phyloP scores from a whole-genome alignment of 2,113 vertebrate species.

The Labeo rohita region DNA sequence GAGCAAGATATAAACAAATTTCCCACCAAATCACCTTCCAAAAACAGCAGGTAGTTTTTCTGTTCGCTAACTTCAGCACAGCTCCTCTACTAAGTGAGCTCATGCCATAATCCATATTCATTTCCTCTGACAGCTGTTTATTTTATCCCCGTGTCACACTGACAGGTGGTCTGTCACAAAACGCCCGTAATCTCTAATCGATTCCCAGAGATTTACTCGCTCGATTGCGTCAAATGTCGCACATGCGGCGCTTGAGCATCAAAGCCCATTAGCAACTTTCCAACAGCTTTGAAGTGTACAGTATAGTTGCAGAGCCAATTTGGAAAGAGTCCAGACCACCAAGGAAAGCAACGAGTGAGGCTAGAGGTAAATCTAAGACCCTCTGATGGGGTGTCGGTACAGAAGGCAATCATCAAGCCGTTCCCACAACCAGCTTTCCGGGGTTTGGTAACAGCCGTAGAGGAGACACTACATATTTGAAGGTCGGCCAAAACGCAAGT shows the following conservation, averaged over 20 bases:
- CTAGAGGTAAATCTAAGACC: slow-evolving; percentile 25
- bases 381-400: neutral
- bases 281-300: slow-evolving; percentile 64
- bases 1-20: neutral
- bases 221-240: slow-evolving; percentile 59
- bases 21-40: too few species aligned
- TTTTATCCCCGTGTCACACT: slow-evolving; percentile 21
- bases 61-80: neutral
- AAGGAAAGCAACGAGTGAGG: slow-evolving; percentile 34
- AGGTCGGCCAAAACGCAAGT: slow-evolving; percentile 11
- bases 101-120: neutral
- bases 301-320: slow-evolving; percentile 61
- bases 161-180: slow-evolving; percentile 17
- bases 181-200: slow-evolving; percentile 40
- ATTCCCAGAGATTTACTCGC: slow-evolving; percentile 54
- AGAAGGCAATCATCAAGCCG: slow-evolving; percentile 15
- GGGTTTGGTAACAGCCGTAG: slow-evolving; percentile 14
- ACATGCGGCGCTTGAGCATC: slow-evolving; percentile 54
- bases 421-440: slow-evolving; percentile 38
- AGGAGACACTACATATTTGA: slow-evolving; percentile 36
- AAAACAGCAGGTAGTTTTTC: neutral
- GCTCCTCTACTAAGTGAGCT: neutral
- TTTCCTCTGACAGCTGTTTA: neutral
- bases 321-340: slow-evolving; percentile 54
- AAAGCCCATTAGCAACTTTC: slow-evolving; percentile 56